Percentiles rank a stretch among this genome's conserved stretches.
These are phyloP conservation scores for Oligia strigilis DNA, from an alignment of 2,888 invertebrate genomes.

Conservation along the genomic window DNA sequence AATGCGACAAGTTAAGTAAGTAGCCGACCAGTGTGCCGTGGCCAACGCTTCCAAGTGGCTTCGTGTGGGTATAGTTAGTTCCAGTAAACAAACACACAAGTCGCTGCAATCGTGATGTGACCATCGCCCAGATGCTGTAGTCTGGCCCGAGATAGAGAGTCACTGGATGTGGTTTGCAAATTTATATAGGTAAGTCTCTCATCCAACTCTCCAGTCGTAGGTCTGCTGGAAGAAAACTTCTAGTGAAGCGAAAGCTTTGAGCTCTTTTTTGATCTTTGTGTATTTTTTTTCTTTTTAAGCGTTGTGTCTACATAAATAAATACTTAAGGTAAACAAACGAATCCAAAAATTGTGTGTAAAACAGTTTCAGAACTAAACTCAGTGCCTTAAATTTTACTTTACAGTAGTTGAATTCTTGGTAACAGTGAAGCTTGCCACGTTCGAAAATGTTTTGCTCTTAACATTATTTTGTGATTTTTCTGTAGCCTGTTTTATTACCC, in stretches of 20 bases:
- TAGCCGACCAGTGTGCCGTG: conserved; percentile 50
- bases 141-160: conserved; percentile 42
- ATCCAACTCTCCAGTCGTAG: neutral
- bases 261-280: neutral
- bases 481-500: neutral
- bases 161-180: conserved; percentile 54
- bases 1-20: conserved; percentile 65
- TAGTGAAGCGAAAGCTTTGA: neutral
- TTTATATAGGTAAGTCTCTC: neutral
- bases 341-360: neutral
- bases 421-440: neutral
- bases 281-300: neutral
- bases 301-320: neutral
- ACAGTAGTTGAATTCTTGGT: conserved; percentile 1
- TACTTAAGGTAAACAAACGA: neutral
- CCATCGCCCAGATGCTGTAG: conserved; percentile 79
- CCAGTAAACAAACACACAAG: conserved; percentile 82
- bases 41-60: conserved; percentile 69
- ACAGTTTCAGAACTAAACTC: neutral
- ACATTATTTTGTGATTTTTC: neutral
- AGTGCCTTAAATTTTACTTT: neutral
- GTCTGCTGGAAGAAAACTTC: neutral
- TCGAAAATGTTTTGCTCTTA: neutral
- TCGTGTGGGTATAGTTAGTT: conserved; percentile 75
- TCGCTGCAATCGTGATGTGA: conserved; percentile 79